Evolutionary conservation across 1,140 invertebrate genomes (phyloP).

Genomic region (Camponotus pennsylvanicus): DNA sequence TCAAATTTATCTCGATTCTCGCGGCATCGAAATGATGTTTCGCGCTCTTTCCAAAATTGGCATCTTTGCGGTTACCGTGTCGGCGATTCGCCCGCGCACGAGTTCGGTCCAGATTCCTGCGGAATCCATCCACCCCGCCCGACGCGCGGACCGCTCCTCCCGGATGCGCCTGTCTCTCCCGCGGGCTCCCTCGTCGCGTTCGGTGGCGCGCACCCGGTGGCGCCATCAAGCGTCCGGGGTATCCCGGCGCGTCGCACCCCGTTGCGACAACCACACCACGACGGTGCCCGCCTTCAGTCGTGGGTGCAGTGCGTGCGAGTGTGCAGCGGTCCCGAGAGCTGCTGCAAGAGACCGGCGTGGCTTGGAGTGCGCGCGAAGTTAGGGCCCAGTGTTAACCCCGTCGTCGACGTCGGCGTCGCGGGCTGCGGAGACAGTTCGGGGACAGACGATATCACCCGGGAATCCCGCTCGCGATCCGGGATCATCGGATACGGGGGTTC

Average conservation of each 20-base stretch:
- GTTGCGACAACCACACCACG: slow-evolving; percentile 35
- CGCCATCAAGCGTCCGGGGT: slow-evolving; percentile 70
- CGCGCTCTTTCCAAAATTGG: slow-evolving; percentile 7
- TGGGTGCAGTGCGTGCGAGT: slow-evolving; percentile 85
- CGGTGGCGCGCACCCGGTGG: slow-evolving; percentile 73
- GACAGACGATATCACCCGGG: background rate
- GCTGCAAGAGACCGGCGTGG: slow-evolving; percentile 77
- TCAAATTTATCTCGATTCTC: background rate
- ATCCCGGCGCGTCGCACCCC: slow-evolving; percentile 42
- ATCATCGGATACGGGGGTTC: background rate
- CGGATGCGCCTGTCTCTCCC: slow-evolving; percentile 21
- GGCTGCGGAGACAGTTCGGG: background rate
- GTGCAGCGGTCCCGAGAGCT: slow-evolving; percentile 81
- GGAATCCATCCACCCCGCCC: slow-evolving; percentile 28
- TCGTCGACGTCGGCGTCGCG: background rate
- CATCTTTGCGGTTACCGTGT: slow-evolving; percentile 43
- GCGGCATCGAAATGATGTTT: background rate
- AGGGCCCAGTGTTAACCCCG: slow-evolving; percentile 73
- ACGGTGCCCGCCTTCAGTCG: slow-evolving; percentile 79
- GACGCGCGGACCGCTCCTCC: slow-evolving; percentile 25
- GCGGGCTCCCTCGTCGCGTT: slow-evolving; percentile 41
- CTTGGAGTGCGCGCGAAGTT: slow-evolving; percentile 79
- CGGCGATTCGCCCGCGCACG: slow-evolving; percentile 64
- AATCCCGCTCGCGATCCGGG: background rate
- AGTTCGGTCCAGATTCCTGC: slow-evolving; percentile 72